These are phyloP conservation scores for Drosophila ficusphila DNA, from an alignment of 1,140 invertebrate genomes.

Conservation along the genomic window DNA sequence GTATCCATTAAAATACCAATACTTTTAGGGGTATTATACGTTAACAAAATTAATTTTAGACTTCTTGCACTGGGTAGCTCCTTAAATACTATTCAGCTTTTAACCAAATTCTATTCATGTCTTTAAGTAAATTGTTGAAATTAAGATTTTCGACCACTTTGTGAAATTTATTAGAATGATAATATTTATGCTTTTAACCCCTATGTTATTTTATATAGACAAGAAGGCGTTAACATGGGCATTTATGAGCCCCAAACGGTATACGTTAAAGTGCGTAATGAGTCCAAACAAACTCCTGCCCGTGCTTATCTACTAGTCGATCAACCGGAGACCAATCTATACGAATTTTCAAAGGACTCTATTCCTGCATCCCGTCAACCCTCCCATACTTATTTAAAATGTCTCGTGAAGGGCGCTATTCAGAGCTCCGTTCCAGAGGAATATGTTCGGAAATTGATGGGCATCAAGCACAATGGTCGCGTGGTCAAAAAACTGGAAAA, in stretches of 20 bases:
- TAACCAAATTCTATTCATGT: too few relatives aligned
- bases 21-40: too few relatives aligned
- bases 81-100: too few relatives aligned
- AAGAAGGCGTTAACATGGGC: conserved; percentile 59
- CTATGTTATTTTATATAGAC: conserved; percentile 51
- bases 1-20: too few relatives aligned
- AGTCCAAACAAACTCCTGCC: conserved; percentile 16
- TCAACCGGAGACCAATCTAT: conserved; percentile 51
- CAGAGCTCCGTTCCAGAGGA: conserved; percentile 60
- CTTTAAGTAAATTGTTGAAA: too few relatives aligned
- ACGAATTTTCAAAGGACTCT: conserved; percentile 24
- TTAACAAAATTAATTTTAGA: too few relatives aligned
- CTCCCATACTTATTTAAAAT: conserved; percentile 73
- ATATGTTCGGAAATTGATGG: conserved; percentile 54
- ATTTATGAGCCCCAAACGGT: conserved; percentile 56
- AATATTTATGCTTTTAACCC: too few relatives aligned
- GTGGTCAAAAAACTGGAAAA: conserved; percentile 36
- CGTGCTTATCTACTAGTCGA: conserved; percentile 59
- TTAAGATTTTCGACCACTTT: too few relatives aligned
- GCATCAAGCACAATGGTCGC: conserved; percentile 62
- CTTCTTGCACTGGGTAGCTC: too few relatives aligned
- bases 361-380: conserved; percentile 50
- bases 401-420: conserved; percentile 70
- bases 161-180: too few relatives aligned
- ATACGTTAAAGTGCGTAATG: conserved; percentile 26